A percentile compares a stretch with the other conserved stretches of the same genome.
Conservation (phyloP, 2,888 invertebrate species). For the Gonocerus acuteangulatus region DNA sequence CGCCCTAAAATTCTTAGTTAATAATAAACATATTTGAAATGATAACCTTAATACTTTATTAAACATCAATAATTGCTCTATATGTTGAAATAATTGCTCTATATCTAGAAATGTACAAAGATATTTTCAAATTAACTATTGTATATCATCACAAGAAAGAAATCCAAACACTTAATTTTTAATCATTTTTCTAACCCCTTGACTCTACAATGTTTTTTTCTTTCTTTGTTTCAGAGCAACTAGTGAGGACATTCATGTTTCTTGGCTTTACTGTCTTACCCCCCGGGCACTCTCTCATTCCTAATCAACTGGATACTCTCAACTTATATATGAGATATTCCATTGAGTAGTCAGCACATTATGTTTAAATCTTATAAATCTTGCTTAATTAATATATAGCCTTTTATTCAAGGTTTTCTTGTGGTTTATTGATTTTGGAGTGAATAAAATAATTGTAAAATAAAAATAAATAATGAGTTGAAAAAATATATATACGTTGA, state of each 20-base stretch:
- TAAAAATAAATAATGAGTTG: neutral
- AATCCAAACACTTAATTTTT: no score
- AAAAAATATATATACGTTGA: conserved; percentile 5
- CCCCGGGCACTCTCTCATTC: conserved; percentile 69
- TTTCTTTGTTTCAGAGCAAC: conserved; percentile 51
- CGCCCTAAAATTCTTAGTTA: no score
- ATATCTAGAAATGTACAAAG: no score
- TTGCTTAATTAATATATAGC: neutral
- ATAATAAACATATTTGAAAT: no score
- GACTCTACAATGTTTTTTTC: conserved; percentile 37
- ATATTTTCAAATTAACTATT: no score
- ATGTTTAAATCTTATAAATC: conserved; percentile 1
- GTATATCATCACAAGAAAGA: no score
- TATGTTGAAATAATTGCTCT: no score
- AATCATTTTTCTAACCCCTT: no score
- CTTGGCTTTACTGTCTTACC: conserved; percentile 85
- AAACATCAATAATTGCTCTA: no score
- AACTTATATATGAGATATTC: conserved; percentile 56
- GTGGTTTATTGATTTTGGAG: conserved; percentile 17
- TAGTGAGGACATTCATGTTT: conserved; percentile 94
- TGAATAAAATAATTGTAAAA: neutral
- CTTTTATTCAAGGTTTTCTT: conserved; percentile 5
- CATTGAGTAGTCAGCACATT: conserved; percentile 42
- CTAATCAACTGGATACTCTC: conserved; percentile 57
- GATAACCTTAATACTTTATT: no score